Conservation (phyloP, 1,140 invertebrate species). For the Myzus persicae region DNA sequence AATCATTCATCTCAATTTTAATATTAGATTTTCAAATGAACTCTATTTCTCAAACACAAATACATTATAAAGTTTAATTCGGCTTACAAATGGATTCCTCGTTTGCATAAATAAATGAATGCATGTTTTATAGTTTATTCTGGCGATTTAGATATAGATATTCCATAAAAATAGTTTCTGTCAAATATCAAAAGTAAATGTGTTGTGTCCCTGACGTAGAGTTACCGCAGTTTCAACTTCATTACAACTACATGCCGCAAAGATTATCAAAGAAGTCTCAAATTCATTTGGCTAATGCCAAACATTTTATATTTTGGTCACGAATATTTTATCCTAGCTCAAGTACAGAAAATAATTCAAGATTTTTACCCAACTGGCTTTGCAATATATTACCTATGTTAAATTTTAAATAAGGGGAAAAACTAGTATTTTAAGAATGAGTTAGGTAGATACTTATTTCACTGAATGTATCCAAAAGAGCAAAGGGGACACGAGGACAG, state of each 20-base stretch:
- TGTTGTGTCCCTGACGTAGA: background rate
- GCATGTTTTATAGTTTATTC: background rate
- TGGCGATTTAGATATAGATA: background rate
- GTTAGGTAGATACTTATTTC: slow-evolving; percentile 30
- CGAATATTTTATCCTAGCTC: slow-evolving; percentile 43
- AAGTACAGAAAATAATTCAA: slow-evolving; percentile 17
- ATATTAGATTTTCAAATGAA: background rate
- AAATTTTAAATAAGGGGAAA: slow-evolving; percentile 1
- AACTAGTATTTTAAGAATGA: slow-evolving; percentile 32
- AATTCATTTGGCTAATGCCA: slow-evolving; percentile 23
- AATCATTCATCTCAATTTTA: background rate
- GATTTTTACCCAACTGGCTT: slow-evolving; percentile 1
- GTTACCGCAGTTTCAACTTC: background rate
- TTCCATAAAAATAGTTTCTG: background rate
- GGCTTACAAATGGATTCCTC: background rate
- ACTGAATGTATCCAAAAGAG: slow-evolving; percentile 6
- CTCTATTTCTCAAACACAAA: background rate
- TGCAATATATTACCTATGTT: slow-evolving; percentile 9
- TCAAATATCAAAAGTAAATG: background rate
- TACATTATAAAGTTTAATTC: background rate
- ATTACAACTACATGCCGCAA: background rate
- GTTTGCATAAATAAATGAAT: background rate
- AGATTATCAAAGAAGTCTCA: background rate
- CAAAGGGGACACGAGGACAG: background rate
- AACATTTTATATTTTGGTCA: slow-evolving; percentile 42